phyloP scores from a whole-genome alignment of 1,140 invertebrate genomes.

The Drosophila orosa region DNA sequence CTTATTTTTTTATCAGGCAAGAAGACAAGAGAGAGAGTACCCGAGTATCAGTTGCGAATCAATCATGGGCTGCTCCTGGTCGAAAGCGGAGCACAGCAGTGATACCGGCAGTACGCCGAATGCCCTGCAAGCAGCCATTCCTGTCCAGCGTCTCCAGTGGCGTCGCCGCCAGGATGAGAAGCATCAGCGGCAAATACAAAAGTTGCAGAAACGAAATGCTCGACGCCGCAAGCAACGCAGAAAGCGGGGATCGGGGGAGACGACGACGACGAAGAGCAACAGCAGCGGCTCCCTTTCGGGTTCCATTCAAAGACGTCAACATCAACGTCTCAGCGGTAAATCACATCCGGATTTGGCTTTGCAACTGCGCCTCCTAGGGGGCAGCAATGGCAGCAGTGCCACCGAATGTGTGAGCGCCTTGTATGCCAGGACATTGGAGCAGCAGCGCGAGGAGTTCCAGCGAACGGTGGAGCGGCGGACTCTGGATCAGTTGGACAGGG shows the following conservation, averaged over 20 bases:
- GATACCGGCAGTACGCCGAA: slow-evolving; percentile 25
- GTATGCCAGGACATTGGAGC: slow-evolving; percentile 55
- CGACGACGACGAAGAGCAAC: background rate
- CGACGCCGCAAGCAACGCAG: slow-evolving; percentile 51
- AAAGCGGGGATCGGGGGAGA: background rate
- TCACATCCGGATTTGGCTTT: slow-evolving; percentile 26
- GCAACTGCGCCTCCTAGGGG: slow-evolving; percentile 58
- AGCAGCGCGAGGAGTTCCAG: slow-evolving; percentile 67
- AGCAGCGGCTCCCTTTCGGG: slow-evolving; percentile 5
- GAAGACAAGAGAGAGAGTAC: background rate
- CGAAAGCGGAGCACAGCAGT: slow-evolving; percentile 42
- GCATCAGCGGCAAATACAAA: slow-evolving; percentile 57
- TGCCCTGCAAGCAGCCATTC: slow-evolving; percentile 61
- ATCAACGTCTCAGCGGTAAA: background rate
- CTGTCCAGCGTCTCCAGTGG: slow-evolving; percentile 7
- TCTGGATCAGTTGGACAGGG: slow-evolving; percentile 86
- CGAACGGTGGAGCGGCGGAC: slow-evolving; percentile 83
- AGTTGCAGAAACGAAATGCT: slow-evolving; percentile 65
- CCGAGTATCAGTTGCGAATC: slow-evolving; percentile 9
- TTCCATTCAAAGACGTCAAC: slow-evolving; percentile 1
- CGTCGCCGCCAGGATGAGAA: slow-evolving; percentile 63
- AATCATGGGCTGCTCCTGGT: slow-evolving; percentile 74
- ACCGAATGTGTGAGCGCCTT: slow-evolving; percentile 60
- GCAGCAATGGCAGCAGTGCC: slow-evolving; percentile 68
- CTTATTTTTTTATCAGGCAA: background rate